Conservation (phyloP, 2,888 invertebrate species). For the Erannis defoliaria region DNA sequence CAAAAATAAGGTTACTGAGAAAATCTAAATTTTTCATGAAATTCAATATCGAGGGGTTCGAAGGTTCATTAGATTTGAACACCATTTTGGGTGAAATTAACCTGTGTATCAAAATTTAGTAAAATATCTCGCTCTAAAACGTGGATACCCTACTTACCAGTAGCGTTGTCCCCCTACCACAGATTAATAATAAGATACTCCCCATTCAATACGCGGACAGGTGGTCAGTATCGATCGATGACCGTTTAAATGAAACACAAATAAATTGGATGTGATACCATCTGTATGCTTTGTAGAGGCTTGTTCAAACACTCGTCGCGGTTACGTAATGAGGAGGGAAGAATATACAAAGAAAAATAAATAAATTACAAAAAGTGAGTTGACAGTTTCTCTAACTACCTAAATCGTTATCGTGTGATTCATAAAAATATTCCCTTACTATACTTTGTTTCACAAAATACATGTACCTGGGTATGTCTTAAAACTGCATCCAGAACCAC, state of each 20-base stretch:
- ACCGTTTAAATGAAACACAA: constrained; percentile 42
- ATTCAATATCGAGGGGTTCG: no score
- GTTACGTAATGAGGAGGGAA: constrained; percentile 20
- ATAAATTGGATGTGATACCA: constrained; percentile 40
- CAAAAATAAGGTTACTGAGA: no score
- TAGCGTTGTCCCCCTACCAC: constrained; percentile 33
- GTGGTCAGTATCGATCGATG: constrained; percentile 57
- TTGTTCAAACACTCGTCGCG: constrained; percentile 23
- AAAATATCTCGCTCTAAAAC: background rate
- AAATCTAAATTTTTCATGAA: background rate
- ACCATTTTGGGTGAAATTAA: no score
- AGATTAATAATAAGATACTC: constrained; percentile 36
- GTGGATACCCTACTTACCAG: constrained; percentile 32
- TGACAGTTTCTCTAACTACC: background rate
- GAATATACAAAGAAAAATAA: constrained; percentile 5
- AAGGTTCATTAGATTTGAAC: no score
- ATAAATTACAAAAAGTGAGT: constrained; percentile 5
- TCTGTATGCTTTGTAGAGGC: constrained; percentile 31
- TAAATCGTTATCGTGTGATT: background rate
- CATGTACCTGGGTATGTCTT: no score
- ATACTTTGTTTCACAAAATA: no score
- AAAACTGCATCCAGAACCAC: no score
- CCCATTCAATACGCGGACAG: constrained; percentile 48
- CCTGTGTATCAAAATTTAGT: background rate
- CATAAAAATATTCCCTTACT: no score